A percentile compares a stretch with the other conserved stretches of the same genome.
Conservation (phyloP, 2,797 vertebrate species). For the Megalops cyprinoides region DNA sequence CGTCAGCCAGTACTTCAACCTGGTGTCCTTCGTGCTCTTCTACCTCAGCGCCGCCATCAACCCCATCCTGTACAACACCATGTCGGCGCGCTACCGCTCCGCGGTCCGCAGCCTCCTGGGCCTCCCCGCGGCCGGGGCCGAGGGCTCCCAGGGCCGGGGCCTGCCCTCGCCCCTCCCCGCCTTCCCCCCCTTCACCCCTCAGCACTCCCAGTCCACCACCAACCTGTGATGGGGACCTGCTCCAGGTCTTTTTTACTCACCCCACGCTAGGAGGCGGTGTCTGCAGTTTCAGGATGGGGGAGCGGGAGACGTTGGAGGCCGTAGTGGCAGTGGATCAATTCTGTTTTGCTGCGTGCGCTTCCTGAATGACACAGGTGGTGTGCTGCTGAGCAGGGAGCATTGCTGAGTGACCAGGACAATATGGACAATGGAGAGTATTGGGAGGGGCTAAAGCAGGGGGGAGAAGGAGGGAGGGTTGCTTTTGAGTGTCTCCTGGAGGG, state of each 20-base stretch:
- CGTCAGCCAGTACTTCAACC: conserved; percentile 83
- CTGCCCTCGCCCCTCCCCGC: neutral
- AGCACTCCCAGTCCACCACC: conserved; percentile 26
- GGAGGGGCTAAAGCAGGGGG: neutral
- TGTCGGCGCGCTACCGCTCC: conserved; percentile 78
- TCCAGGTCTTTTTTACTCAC: neutral
- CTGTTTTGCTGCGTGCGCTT: neutral
- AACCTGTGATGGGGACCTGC: conserved; percentile 20
- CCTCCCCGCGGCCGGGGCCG: conserved; percentile 28
- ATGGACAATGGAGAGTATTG: too few relatives aligned
- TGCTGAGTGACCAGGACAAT: neutral
- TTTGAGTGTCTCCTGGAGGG: too few relatives aligned
- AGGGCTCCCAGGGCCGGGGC: neutral
- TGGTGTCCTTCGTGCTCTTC: conserved; percentile 82
- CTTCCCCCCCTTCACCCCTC: conserved; percentile 11
- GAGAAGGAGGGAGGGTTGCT: neutral
- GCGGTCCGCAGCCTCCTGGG: conserved; percentile 72
- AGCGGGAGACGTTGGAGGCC: neutral
- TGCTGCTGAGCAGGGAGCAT: neutral
- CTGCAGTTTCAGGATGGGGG: neutral
- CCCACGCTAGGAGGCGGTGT: neutral
- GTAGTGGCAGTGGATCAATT: neutral
- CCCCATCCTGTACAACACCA: conserved; percentile 83
- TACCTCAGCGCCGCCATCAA: conserved; percentile 83
- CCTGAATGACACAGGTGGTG: neutral